Conservation (phyloP, 2,113 vertebrate species). For the Xiphophorus hellerii region DNA sequence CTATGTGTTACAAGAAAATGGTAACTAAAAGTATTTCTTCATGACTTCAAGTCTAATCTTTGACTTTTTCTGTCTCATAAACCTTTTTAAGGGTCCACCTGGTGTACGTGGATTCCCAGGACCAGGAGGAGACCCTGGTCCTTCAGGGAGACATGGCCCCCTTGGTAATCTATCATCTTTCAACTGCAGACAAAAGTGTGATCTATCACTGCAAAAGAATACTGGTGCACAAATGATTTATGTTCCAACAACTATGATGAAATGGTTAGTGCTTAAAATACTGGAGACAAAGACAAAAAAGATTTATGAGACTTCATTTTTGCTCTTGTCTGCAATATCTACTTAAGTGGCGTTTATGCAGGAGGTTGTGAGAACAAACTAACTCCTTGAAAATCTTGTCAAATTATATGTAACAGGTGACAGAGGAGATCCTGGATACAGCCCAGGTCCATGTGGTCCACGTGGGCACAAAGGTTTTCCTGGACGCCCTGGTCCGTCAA, state of each 20-base stretch:
- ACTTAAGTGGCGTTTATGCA: neutral
- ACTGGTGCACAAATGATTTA: conserved; percentile 29
- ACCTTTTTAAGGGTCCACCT: conserved; percentile 39
- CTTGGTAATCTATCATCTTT: conserved; percentile 73
- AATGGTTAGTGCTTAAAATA: conserved; percentile 7
- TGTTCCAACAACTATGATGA: conserved; percentile 12
- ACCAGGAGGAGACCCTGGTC: conserved; percentile 78
- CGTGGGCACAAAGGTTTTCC: conserved; percentile 55
- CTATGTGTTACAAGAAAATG: neutral
- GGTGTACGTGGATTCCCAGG: conserved; percentile 49
- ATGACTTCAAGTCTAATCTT: conserved; percentile 12
- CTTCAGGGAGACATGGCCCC: conserved; percentile 77
- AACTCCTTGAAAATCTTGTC: neutral
- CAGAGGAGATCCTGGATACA: conserved; percentile 49
- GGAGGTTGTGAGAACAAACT: neutral
- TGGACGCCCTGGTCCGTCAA: conserved; percentile 56
- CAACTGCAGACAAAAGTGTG: conserved; percentile 23
- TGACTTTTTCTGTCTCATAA: conserved; percentile 21
- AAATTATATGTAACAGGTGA: conserved; percentile 51
- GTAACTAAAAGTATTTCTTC: neutral
- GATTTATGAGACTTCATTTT: conserved; percentile 3
- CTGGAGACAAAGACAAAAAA: neutral
- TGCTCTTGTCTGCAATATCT: neutral
- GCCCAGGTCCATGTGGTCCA: conserved; percentile 41
- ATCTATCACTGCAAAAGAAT: conserved; percentile 36